Conservation (phyloP, 2,888 invertebrate genomes). For the Aporophyla lueneburgensis region DNA sequence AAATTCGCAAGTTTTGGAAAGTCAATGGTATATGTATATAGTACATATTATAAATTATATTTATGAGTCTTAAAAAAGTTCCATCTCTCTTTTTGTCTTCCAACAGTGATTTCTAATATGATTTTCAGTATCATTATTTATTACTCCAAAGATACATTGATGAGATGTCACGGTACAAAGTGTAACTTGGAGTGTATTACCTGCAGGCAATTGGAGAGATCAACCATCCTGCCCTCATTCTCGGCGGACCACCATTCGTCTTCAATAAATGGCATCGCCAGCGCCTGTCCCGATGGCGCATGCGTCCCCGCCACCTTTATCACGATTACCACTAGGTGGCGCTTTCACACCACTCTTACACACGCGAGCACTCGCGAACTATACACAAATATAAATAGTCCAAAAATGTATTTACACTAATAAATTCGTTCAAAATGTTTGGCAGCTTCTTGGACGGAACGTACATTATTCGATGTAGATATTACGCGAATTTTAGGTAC, state of each 20-base stretch:
- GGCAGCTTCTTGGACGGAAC: constrained; percentile 89
- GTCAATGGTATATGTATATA: not conserved
- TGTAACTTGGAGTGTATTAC: constrained; percentile 82
- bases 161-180: constrained; percentile 25
- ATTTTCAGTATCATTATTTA: constrained; percentile 2
- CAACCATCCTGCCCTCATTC: constrained; percentile 98
- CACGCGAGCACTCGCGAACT: constrained; percentile 80
- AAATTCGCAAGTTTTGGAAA: not conserved
- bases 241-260: constrained; percentile 99
- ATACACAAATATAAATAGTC: constrained; percentile 78
- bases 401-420: constrained; percentile 83
- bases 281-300: constrained; percentile 92
- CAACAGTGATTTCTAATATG: not conserved
- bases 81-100: not conserved
- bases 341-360: constrained; percentile 76
- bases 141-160: constrained; percentile 23
- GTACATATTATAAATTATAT: not conserved
- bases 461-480: constrained; percentile 88
- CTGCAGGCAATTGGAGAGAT: constrained; percentile 96
- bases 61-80: not conserved
- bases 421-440: constrained; percentile 89
- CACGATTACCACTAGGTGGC: constrained; percentile 87
- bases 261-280: constrained; percentile 99
- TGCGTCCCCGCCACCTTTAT: constrained; percentile 92
- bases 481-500: constrained; percentile 81